Evolutionary conservation across 2,113 vertebrate species (phyloP).

Genomic region (Panthera leo): DNA sequence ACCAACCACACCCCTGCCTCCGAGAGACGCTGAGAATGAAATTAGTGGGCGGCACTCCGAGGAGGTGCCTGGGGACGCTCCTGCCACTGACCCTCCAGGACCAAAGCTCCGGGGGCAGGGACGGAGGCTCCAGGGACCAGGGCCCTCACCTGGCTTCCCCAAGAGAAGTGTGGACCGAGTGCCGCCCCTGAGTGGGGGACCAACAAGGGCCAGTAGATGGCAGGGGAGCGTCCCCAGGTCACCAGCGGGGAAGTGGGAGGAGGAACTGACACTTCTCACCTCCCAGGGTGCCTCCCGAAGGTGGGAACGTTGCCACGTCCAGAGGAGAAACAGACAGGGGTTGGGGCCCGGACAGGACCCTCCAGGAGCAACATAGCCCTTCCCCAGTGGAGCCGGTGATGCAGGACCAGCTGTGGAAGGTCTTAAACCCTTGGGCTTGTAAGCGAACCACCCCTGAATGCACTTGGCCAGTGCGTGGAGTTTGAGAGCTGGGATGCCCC

Average conservation of each 20-base stretch:
- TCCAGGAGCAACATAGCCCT: accelerated
- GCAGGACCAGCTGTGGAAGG: accelerated
- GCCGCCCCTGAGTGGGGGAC: accelerated
- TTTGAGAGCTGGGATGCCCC: accelerated
- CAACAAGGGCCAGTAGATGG: accelerated
- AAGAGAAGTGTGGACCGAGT: background rate
- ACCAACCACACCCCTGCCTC: accelerated
- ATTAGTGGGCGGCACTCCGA: background rate
- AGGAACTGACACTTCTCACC: too few species aligned
- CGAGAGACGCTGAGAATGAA: background rate
- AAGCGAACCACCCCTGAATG: too few species aligned
- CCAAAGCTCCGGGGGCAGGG: background rate
- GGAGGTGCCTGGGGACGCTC: background rate
- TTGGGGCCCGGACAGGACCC: accelerated
- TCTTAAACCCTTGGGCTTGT: accelerated
- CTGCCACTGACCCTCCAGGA: accelerated
- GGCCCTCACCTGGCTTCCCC: too few species aligned
- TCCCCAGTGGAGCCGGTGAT: accelerated
- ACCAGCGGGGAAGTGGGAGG: background rate
- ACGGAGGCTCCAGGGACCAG: background rate
- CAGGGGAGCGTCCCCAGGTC: background rate
- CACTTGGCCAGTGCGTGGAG: accelerated
- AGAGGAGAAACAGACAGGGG: too few species aligned
- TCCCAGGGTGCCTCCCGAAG: too few species aligned
- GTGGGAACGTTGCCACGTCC: background rate